Percentiles rank a stretch among this genome's conserved stretches.
Evolutionary conservation across 2,888 invertebrate species (phyloP).

Genomic region (Melanargia galathea): DNA sequence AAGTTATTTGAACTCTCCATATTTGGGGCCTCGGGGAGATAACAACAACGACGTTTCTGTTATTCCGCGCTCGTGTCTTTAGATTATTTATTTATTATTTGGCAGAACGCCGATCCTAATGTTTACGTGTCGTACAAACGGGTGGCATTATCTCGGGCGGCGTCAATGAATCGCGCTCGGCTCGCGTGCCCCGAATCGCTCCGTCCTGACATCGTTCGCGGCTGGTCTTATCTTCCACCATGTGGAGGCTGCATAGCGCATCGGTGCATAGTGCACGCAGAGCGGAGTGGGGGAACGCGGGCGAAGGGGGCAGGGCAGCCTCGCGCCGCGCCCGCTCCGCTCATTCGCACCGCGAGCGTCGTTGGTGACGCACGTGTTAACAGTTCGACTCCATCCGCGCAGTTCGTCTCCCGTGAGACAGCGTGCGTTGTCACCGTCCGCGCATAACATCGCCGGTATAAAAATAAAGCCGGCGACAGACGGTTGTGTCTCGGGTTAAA

Average conservation of each 20-base stretch:
- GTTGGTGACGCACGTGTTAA: slow-evolving; percentile 50
- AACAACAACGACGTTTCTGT: not conserved
- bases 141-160: slow-evolving; percentile 58
- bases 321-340: slow-evolving; percentile 55
- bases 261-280: slow-evolving; percentile 66
- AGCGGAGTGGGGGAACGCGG: slow-evolving; percentile 42
- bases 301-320: slow-evolving; percentile 52
- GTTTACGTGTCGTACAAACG: slow-evolving; percentile 62
- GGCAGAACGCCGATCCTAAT: slow-evolving; percentile 46
- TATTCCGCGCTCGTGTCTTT: slow-evolving; percentile 10
- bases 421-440: slow-evolving; percentile 65
- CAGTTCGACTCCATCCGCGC: slow-evolving; percentile 45
- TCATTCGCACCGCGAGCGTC: slow-evolving; percentile 66
- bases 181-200: slow-evolving; percentile 53
- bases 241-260: slow-evolving; percentile 63
- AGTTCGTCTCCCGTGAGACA: slow-evolving; percentile 52
- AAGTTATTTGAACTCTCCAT: slow-evolving; percentile 7
- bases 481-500: slow-evolving; percentile 76
- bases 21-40: slow-evolving; percentile 13
- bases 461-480: slow-evolving; percentile 80
- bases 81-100: slow-evolving; percentile 36
- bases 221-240: slow-evolving; percentile 63
- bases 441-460: slow-evolving; percentile 68
- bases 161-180: slow-evolving; percentile 71
- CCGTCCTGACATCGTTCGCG: slow-evolving; percentile 53